Base-by-base conservation (phyloP, 2,888 invertebrate species). In the Ditula angustiorana region DNA sequence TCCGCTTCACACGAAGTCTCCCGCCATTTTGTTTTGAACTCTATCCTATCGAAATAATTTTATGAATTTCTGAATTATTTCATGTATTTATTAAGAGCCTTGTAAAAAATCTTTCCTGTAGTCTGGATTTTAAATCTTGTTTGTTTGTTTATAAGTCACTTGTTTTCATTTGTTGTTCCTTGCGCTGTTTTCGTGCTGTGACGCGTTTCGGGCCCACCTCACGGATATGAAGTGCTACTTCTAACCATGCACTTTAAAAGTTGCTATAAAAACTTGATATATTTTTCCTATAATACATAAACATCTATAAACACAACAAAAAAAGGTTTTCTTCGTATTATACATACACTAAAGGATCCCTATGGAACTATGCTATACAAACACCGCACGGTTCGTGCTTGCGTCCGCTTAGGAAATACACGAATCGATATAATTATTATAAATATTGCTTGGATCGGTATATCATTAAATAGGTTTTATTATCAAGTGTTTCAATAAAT, bases 231-330 rank as follows among this genome's bases (percentile, higher is more conserved):
- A 61, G 19, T 26, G 50, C 57, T 58, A 58, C 50, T n/a, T n/a
- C 50, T 63, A 57, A 44, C 35, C 63, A 57, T 57, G 50, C 23
- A 53, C 47, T 64, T 64, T 59, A 64, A 64, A 64, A 59, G 58
- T 68, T 62, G 66, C 70, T 71, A 69, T 67, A 67, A 70, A 73
- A 73, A 72, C 70, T 73, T 69, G 71, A 71, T 74, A 73, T 69
- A 71, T 70, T 71, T 67, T 60, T 11, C 71, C 30, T 73, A 74
- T 60, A 46, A 55, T 63, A 62, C 46, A 55, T 63, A 62, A 63
- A 59, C 58, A 58, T 67, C 52, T 62, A 69, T 68, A 73, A 68
- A 71, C 66, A 69, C 69, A 70, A 73, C 68, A 70, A 61, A 67
- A 64, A 69, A 53, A 26, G 33, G 58, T 58, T 55, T 67, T 75